These are phyloP conservation scores for Cephus nigrinus DNA, from an alignment of 2,888 invertebrate genomes.

Conservation along the genomic window DNA sequence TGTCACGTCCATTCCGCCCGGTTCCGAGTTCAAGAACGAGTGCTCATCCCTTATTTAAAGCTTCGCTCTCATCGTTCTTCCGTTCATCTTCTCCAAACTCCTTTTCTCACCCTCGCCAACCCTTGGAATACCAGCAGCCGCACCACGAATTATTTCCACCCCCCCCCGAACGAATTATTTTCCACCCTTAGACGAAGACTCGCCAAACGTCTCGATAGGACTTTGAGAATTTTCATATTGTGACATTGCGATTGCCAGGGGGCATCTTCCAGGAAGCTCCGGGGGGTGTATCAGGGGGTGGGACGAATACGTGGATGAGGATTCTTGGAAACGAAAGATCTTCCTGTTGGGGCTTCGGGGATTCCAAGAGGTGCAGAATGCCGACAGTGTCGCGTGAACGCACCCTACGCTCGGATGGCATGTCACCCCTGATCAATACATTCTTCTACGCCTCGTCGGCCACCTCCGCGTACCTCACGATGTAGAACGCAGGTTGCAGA, in stretches of 20 bases:
- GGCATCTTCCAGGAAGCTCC: neutral
- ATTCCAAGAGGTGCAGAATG: constrained; percentile 48
- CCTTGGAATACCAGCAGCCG: neutral
- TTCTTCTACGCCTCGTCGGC: constrained; percentile 60
- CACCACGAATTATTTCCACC: neutral
- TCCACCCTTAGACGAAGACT: neutral
- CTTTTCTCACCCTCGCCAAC: neutral
- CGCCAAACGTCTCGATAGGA: neutral
- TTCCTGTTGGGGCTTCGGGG: constrained; percentile 27
- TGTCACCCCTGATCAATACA: constrained; percentile 62
- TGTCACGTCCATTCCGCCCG: constrained; percentile 12
- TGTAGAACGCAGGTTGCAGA: neutral
- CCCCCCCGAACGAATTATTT: neutral
- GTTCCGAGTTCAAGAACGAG: constrained; percentile 29
- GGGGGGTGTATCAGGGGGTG: neutral
- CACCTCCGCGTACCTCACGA: neutral
- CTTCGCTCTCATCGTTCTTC: constrained; percentile 9
- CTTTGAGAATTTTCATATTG: constrained; percentile 35
- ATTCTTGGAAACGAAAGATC: constrained; percentile 18
- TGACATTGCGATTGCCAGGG: constrained; percentile 2
- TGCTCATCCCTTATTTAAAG: constrained; percentile 30
- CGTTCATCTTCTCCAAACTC: neutral
- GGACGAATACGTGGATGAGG: neutral
- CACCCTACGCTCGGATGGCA: constrained; percentile 55
- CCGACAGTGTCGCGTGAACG: constrained; percentile 55